These are phyloP conservation scores for Peromyscus maniculatus DNA, from an alignment of 2,113 vertebrate species.

Conservation along the genomic window DNA sequence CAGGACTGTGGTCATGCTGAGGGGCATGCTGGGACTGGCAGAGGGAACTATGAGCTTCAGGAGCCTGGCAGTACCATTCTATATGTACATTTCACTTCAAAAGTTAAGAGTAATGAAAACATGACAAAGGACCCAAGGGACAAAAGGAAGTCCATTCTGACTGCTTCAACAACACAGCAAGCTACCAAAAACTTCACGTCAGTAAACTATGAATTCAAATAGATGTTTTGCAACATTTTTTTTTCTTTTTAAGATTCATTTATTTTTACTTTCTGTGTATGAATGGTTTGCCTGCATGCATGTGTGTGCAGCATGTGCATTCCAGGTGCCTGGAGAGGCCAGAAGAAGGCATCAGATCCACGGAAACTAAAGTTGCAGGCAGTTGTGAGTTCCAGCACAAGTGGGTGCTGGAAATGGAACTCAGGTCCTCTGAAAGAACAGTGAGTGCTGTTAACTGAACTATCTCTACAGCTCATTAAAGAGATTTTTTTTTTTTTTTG, in stretches of 20 bases:
- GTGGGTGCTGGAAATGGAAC: neutral
- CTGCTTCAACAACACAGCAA: neutral
- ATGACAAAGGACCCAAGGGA: neutral
- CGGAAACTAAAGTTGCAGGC: neutral
- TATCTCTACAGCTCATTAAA: neutral
- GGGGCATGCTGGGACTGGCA: neutral
- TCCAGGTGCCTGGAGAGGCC: neutral
- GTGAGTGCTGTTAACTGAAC: neutral
- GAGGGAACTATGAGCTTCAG: neutral
- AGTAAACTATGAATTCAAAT: slow-evolving; percentile 27
- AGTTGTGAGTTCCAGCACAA: neutral
- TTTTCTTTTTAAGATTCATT: neutral
- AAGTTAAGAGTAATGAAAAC: neutral
- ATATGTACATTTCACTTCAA: neutral
- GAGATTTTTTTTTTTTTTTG: neutral
- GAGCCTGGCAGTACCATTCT: neutral
- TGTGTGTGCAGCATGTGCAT: neutral
- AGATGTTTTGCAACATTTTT: neutral
- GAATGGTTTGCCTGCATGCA: neutral
- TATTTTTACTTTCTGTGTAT: neutral
- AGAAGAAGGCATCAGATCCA: neutral
- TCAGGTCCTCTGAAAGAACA: neutral
- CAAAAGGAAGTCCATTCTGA: neutral
- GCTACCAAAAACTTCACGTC: neutral
- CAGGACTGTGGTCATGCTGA: fast-evolving